Base-by-base conservation (phyloP, 2,797 vertebrate species). In the Leucoraja ocellata region DNA sequence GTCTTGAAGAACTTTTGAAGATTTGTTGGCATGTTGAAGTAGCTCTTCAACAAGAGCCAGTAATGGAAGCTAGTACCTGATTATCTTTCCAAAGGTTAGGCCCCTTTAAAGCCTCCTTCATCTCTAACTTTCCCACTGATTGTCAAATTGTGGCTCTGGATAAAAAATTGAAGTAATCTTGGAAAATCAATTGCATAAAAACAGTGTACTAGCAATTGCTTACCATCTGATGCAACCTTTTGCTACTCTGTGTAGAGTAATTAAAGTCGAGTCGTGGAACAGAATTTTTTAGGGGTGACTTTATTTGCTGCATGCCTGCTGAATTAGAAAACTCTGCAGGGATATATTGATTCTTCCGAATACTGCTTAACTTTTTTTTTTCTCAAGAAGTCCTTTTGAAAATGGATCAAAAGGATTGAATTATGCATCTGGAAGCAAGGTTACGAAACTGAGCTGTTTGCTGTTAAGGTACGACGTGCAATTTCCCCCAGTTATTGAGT, bases 261-360 rank as follows among this genome's bases (percentile, higher is more conserved):
- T 88, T 88, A 88, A 68, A 88, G n/a, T 36, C 84, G 68, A 68
- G 63, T 68, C 9, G 61, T 6, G 16, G 68, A 16, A 63, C 13
- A 68, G n/a, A 36, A 88, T 65, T 18, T 88, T 88, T 83, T 88
- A 65, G 21, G 63, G 63, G 68, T 36, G n/a, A 88, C n/a, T 88
- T 88, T 88, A 68, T 65, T 88, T 88, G 61, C n/a, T 88, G 1
- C n/a, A 18, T 2, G 6, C 84, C 14, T 16, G 23, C 14, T n/a
- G 61, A 32, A 88, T 65, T 88, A 16, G 61, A 88, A 36, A 21
- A 9, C 32, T 9, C n/a, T 88, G 14, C 84, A 32, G 63, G 61
- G 61, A n/a, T 1, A 16, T 88, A 68, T 88, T 65, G 84, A 88
- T 68, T 36, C 7, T 36, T 36, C 84, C 3, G 10, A 32, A 68